Base-by-base conservation (phyloP, 2,888 invertebrate species). In the Agrotis ipsilon region DNA sequence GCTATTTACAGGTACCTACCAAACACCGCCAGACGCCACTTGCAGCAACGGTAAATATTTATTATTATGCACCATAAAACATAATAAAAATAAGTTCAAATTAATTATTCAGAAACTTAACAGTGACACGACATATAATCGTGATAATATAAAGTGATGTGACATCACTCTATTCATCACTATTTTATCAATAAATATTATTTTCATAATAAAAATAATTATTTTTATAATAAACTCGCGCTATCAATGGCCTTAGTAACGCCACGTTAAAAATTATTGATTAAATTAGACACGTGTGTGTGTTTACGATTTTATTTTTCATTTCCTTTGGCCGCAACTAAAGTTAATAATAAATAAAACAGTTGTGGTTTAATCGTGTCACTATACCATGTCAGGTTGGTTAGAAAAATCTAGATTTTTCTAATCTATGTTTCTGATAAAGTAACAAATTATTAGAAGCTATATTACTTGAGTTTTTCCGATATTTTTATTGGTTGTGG, bases 21-120 rank as follows among this genome's bases (percentile, higher is more conserved):
- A 74, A 75, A 69, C 73, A 78, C 69, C 59, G 62, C 60, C 60
- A 62, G 57, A 69, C 73, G 91, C 90, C 89, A 84, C 92, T 93
- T 90, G 88, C 90, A 88, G 91, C 92, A 91, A 92, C 89, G 94
- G 95, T 94, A 78, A 90, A 88, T 86, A 85, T 79, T 58, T 49
- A 66, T 48, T 65, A 21, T 62, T 55, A 55, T 19, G 18, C 24
- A 32, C 32, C 43, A 24, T 45, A 39, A 39, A 39, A 45, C 27
- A 9, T 49, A 49, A 46, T 60, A 54, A 46, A 49, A 78, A 73
- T 49, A 55, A 60, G 32, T 57, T 27, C 39, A 39, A 21, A 32
- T n/a, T 48, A 46, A 64, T 62, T 64, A 61, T 19, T 57, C 18
- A 48, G 32, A 52, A 39, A 62, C 32, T 21, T n/a, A 52, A n/a